Base-by-base conservation (phyloP, 2,113 vertebrate species). In the Brachionichthys hirsutus region DNA sequence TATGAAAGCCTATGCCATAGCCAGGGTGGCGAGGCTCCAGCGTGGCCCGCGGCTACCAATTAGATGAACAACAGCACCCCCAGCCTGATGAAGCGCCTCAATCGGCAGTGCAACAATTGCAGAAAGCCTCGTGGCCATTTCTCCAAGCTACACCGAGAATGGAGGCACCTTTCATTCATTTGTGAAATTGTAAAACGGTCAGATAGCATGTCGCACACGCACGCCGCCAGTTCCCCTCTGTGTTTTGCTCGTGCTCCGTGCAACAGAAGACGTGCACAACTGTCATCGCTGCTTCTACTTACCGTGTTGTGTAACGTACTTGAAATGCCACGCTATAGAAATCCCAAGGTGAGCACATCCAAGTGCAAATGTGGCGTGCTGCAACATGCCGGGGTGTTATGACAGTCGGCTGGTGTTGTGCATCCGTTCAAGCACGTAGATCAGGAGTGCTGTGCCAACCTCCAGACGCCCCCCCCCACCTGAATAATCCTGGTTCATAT, bases 361-460 rank as follows among this genome's bases (percentile, higher is more conserved):
- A 48, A 59, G 77, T 40, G 71, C 59, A 74, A 77, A 69, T 44
- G 38, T 17, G 9, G 34, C 68, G 6, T 62, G 82, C 71, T 73
- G 77, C 46, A 73, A 83, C 85, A 75, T 9, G 84, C 67, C 77
- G 45, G 62, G 62, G 50, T 86, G 82, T 80, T 87, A 82, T 87
- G 82, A 86, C 78, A 84, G 72, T 14, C 20, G 40, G 70, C 63
- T 6, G 19, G 49, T 51, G 68, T 73, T 72, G 38, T 63, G 52
- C 50, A 40, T 78, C 51, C 74, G 80, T 69, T 62, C 40, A 45
- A 67, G 73, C 66, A 57, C 52, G 62, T 64, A 50, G 19, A 52
- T 62, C 45, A 44, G 72, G 66, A 57, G 54, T 79, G 66, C 69
- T 73, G 70, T 64, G 48, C 67, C 72, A 75, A 58, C 66, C 24